These are phyloP conservation scores for Agrochola lychnidis DNA, from an alignment of 2,888 invertebrate species.

Conservation along the genomic window DNA sequence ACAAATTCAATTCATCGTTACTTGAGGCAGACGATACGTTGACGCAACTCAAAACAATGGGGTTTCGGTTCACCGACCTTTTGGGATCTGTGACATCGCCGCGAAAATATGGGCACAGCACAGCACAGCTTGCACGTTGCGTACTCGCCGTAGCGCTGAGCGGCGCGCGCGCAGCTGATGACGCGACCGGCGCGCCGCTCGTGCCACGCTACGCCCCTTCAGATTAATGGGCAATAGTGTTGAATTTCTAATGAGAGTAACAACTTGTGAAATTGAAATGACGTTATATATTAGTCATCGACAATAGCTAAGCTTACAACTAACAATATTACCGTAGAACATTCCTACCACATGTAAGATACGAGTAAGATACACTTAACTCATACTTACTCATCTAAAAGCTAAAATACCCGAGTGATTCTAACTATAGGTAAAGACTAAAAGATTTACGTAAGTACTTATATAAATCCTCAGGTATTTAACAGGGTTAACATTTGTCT, in stretches of 20 bases:
- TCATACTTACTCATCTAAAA: constrained; percentile 4
- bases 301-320: constrained; percentile 27
- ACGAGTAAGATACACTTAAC: background rate
- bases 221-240: constrained; percentile 82
- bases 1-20: constrained; percentile 86
- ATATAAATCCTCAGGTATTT: constrained; percentile 51
- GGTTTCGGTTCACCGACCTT: constrained; percentile 88
- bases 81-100: constrained; percentile 87
- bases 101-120: constrained; percentile 87
- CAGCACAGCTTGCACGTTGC: constrained; percentile 76
- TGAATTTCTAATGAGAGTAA: constrained; percentile 86
- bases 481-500: constrained; percentile 54
- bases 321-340: constrained; percentile 5
- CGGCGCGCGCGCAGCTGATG: constrained; percentile 70
- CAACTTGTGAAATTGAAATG: constrained; percentile 83
- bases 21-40: constrained; percentile 86
- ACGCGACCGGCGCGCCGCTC: constrained; percentile 83
- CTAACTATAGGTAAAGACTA: constrained; percentile 1
- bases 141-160: constrained; percentile 66
- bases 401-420: background rate
- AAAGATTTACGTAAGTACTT: constrained; percentile 17
- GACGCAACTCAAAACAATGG: constrained; percentile 89
- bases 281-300: constrained; percentile 77
- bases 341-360: background rate
- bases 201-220: constrained; percentile 85